phyloP scores from a whole-genome alignment of 1,140 invertebrate species.

The Uloborus diversus region DNA sequence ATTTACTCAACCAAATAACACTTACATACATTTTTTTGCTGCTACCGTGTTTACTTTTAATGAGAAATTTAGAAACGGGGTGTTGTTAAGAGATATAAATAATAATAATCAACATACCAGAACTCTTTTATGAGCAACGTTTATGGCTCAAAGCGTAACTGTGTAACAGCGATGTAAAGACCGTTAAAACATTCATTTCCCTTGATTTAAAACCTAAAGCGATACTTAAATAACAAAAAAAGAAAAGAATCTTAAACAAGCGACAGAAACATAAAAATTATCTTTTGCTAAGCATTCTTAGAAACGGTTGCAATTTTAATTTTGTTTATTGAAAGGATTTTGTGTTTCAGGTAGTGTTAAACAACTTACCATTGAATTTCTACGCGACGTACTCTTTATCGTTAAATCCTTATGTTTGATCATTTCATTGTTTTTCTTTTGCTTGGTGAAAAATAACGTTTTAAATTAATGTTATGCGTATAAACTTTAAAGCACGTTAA shows the following conservation, averaged over 20 bases:
- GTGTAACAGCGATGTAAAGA: not conserved
- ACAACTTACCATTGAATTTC: too few species aligned
- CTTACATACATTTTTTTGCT: too few species aligned
- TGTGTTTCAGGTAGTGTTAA: not conserved
- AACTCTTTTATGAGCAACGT: not conserved
- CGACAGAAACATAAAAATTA: constrained; percentile 2
- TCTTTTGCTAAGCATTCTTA: not conserved
- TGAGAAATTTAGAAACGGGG: not conserved
- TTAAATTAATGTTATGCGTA: too few species aligned
- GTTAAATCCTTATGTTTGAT: not conserved
- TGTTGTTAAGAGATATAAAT: not conserved
- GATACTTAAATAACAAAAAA: not conserved
- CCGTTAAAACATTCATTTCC: not conserved
- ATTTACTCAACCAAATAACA: too few species aligned
- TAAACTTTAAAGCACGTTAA: too few species aligned
- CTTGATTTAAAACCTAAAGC: constrained; percentile 7
- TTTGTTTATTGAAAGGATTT: not conserved
- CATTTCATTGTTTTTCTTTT: too few species aligned
- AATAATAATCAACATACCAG: not conserved
- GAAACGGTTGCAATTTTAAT: not conserved
- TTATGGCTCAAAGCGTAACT: not conserved
- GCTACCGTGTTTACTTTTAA: constrained; percentile 1
- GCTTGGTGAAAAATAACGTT: too few species aligned
- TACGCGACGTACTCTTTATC: not conserved
- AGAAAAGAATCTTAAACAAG: not conserved